Evolutionary conservation across 1,140 invertebrate species (phyloP).

Genomic region (Neuroterus valhalla): DNA sequence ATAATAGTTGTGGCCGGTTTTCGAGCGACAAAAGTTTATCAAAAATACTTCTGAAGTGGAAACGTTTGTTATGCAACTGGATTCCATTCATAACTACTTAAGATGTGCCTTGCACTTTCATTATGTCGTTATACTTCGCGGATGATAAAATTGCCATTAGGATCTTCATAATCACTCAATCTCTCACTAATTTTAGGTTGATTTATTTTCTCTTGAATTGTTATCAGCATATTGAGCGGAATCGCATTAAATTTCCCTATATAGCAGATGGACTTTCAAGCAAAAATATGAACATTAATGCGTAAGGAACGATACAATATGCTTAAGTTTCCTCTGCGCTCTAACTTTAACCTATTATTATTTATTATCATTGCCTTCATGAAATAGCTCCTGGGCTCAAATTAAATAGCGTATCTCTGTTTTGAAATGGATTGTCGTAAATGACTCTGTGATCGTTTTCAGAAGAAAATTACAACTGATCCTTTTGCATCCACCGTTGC

Average conservation of each 20-base stretch:
- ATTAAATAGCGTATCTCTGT: background rate
- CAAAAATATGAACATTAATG: too few species aligned
- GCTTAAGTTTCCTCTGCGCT: too few species aligned
- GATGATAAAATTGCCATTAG: background rate
- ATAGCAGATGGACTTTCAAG: too few species aligned
- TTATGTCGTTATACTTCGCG: background rate
- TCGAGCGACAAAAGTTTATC: background rate
- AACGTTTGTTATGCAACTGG: background rate
- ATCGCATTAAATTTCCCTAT: too few species aligned
- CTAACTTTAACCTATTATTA: too few species aligned
- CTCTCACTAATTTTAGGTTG: too few species aligned
- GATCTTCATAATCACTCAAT: background rate
- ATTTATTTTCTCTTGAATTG: too few species aligned
- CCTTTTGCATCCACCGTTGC: background rate
- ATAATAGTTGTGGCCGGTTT: background rate
- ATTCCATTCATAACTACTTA: background rate
- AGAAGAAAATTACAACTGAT: background rate
- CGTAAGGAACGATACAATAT: too few species aligned
- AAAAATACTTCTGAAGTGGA: background rate
- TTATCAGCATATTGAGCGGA: too few species aligned
- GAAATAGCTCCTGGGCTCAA: too few species aligned
- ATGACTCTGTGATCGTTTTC: background rate
- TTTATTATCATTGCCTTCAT: too few species aligned
- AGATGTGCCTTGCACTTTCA: background rate
- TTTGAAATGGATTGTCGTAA: background rate